A percentile compares a stretch with the other conserved stretches of the same genome.
Evolutionary conservation across 2,113 vertebrate genomes (phyloP).

Genomic region (Uria aalge): DNA sequence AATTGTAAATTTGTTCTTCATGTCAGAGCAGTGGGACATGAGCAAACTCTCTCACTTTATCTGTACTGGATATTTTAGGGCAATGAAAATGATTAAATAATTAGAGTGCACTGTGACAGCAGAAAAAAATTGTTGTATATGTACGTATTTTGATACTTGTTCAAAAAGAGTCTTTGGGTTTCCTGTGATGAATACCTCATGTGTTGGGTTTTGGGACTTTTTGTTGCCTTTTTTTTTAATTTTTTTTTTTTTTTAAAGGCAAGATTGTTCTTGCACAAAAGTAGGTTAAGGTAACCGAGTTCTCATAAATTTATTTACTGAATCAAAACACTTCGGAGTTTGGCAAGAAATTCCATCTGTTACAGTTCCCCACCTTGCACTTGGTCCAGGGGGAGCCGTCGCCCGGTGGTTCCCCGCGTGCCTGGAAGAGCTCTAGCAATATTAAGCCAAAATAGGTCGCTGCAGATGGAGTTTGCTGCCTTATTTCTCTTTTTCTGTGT

Average conservation of each 20-base stretch:
- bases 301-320: constrained; percentile 41
- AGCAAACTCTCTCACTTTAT: not conserved
- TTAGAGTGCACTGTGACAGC: constrained; percentile 57
- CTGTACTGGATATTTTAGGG: not conserved
- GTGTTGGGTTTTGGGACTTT: not conserved
- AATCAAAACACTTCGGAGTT: not conserved
- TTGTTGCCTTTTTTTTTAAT: not conserved
- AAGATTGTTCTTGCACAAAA: constrained; percentile 51
- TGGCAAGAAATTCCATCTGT: constrained; percentile 32
- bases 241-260: not conserved
- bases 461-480: constrained; percentile 56
- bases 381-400: rapidly evolving
- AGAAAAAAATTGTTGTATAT: not conserved
- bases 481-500: not conserved
- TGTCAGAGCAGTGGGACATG: not conserved
- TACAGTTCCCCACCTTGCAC: not conserved
- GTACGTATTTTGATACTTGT: constrained; percentile 44
- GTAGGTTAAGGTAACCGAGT: constrained; percentile 50
- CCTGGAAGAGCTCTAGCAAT: not conserved
- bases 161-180: constrained; percentile 51
- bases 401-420: not conserved
- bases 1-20: not conserved
- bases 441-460: not conserved
- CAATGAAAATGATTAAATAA: not conserved
- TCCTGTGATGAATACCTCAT: constrained; percentile 63